Conservation (phyloP, 2,797 vertebrate genomes). For the Hyperoplus immaculatus region DNA sequence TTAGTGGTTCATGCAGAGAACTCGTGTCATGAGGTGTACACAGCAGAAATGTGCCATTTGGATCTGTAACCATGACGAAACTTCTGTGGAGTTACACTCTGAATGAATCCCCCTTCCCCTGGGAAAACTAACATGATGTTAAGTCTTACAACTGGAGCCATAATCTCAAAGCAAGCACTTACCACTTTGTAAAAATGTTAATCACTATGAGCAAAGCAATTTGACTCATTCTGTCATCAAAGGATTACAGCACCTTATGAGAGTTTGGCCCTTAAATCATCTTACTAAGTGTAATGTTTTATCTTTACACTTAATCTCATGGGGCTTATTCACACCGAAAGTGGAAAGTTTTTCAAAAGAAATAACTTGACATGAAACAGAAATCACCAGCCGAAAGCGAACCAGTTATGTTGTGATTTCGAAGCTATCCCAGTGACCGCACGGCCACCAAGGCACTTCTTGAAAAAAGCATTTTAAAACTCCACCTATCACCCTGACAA, state of each 20-base stretch:
- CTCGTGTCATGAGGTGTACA: background rate
- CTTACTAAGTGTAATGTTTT: background rate
- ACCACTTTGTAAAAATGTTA: background rate
- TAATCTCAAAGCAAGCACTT: background rate
- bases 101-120: background rate
- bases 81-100: background rate
- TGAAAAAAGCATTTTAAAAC: background rate
- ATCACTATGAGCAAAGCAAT: background rate
- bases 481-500: background rate
- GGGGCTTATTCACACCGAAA: background rate
- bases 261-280: background rate
- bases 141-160: background rate
- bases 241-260: constrained; percentile 2
- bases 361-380: too few species aligned
- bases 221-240: background rate
- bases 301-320: background rate
- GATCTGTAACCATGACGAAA: constrained; percentile 4
- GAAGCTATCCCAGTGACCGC: too few species aligned
- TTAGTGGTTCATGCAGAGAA: background rate
- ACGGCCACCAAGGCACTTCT: background rate
- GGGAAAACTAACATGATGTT: background rate
- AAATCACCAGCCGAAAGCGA: too few species aligned
- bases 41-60: constrained; percentile 4
- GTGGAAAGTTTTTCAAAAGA: too few species aligned
- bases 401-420: too few species aligned